These are phyloP conservation scores for Gobio gobio DNA, from an alignment of 2,113 vertebrate species.

Conservation along the genomic window DNA sequence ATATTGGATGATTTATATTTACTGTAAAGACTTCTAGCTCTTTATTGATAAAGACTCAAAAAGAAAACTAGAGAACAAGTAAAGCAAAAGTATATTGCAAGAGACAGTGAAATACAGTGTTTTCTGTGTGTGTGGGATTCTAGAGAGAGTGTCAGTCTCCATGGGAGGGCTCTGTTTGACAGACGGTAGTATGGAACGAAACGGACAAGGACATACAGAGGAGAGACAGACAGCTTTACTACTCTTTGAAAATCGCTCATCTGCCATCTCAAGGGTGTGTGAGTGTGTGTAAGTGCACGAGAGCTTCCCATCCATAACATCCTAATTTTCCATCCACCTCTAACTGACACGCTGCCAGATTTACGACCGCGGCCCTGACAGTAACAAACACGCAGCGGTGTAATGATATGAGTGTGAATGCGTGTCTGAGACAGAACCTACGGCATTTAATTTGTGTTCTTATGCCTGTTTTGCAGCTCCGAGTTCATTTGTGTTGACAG, in stretches of 20 bases:
- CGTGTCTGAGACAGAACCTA: constrained; percentile 10
- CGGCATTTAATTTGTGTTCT: not conserved
- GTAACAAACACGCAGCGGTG: constrained; percentile 29
- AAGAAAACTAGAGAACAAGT: not conserved
- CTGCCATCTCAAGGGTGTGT: constrained; percentile 45
- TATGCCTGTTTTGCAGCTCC: not conserved
- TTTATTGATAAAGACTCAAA: not conserved
- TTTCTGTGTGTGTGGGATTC: not conserved
- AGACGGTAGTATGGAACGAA: constrained; percentile 49
- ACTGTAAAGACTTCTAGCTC: not conserved
- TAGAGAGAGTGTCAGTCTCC: constrained; percentile 12
- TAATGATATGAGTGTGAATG: constrained; percentile 33
- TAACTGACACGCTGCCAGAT: constrained; percentile 27
- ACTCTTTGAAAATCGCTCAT: constrained; percentile 47
- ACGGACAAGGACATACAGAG: constrained; percentile 60
- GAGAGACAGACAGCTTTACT: constrained; percentile 45
- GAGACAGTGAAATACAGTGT: not conserved
- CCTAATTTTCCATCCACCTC: constrained; percentile 45
- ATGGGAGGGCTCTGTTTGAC: constrained; percentile 34
- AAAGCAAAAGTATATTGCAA: not conserved
- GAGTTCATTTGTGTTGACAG: constrained; percentile 30
- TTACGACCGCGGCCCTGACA: constrained; percentile 35
- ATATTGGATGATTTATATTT: not conserved
- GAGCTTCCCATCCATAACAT: constrained; percentile 48
- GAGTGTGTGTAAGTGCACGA: constrained; percentile 38